phyloP scores from a whole-genome alignment of 2,888 invertebrate species.

The Chelonus formosanus region DNA sequence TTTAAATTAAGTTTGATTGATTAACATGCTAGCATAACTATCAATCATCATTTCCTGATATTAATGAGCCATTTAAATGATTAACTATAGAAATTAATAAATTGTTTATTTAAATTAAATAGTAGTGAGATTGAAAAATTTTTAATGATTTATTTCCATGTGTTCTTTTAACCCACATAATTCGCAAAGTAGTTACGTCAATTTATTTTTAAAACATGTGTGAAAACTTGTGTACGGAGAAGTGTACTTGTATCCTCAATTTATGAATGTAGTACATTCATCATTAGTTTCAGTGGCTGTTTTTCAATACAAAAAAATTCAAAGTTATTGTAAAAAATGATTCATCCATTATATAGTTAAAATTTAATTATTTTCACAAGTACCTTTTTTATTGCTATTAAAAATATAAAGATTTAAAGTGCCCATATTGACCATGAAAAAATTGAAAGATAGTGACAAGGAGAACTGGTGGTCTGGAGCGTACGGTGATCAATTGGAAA shows the following conservation, averaged over 20 bases:
- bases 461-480: constrained; percentile 49
- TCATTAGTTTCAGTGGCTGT: too few relatives aligned
- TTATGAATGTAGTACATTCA: neutral
- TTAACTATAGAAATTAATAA: too few relatives aligned
- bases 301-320: too few relatives aligned
- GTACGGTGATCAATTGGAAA: constrained; percentile 18
- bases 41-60: too few relatives aligned
- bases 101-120: neutral
- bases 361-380: too few relatives aligned
- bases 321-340: too few relatives aligned
- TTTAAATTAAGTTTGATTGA: too few relatives aligned
- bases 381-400: neutral
- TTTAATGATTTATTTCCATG: constrained; percentile 2
- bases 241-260: neutral
- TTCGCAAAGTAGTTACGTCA: constrained; percentile 27
- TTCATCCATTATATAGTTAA: too few relatives aligned
- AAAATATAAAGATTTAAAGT: constrained; percentile 1
- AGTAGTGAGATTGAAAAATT: constrained; percentile 8
- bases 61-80: too few relatives aligned
- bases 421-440: constrained; percentile 22
- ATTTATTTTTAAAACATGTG: constrained; percentile 19
- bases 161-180: constrained; percentile 28
- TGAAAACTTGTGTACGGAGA: neutral
- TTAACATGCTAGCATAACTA: too few relatives aligned
- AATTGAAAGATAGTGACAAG: constrained; percentile 45